Percentiles rank a stretch among this genome's conserved stretches.
phyloP scores from a whole-genome alignment of 2,113 vertebrate species.

The Syngnathoides biaculeatus region DNA sequence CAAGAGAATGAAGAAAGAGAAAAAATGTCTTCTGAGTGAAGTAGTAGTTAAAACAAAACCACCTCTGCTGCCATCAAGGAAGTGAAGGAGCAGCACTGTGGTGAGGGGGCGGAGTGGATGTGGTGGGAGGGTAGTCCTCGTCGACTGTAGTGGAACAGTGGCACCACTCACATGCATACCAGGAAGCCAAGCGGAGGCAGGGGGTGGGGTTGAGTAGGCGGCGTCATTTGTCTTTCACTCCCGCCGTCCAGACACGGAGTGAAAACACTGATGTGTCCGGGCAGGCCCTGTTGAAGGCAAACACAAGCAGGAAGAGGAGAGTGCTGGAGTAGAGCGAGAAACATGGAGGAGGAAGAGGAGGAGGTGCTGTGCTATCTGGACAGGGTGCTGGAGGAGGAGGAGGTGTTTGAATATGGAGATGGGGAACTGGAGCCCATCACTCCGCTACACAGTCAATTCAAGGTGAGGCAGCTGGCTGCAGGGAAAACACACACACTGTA shows the following conservation, averaged over 20 bases:
- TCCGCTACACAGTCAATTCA: conserved; percentile 70
- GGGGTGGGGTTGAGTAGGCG: conserved; percentile 68
- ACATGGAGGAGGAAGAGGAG: conserved; percentile 79
- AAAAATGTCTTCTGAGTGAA: background rate
- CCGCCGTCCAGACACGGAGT: conserved; percentile 55
- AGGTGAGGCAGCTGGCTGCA: conserved; percentile 80
- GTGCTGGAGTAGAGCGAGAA: conserved; percentile 16
- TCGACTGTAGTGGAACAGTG: conserved; percentile 60
- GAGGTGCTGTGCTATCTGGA: conserved; percentile 90
- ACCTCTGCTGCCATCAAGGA: conserved; percentile 42
- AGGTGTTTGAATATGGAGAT: conserved; percentile 80
- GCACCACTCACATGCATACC: conserved; percentile 43
- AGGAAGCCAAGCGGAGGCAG: conserved; percentile 69
- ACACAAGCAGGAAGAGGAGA: conserved; percentile 34
- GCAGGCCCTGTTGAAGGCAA: conserved; percentile 43
- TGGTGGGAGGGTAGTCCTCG: conserved; percentile 55
- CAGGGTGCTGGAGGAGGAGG: conserved; percentile 90
- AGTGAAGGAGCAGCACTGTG: conserved; percentile 41
- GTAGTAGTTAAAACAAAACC: conserved; percentile 10
- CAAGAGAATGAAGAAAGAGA: conserved; percentile 23
- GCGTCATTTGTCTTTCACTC: conserved; percentile 51
- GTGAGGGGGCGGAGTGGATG: conserved; percentile 38
- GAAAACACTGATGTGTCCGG: conserved; percentile 60
- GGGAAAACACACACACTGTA: conserved; percentile 13
- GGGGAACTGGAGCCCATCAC: conserved; percentile 81